A percentile compares a stretch with the other conserved stretches of the same genome.
These are phyloP conservation scores for Silurus asotus DNA, from an alignment of 2,113 vertebrate genomes.

Conservation along the genomic window DNA sequence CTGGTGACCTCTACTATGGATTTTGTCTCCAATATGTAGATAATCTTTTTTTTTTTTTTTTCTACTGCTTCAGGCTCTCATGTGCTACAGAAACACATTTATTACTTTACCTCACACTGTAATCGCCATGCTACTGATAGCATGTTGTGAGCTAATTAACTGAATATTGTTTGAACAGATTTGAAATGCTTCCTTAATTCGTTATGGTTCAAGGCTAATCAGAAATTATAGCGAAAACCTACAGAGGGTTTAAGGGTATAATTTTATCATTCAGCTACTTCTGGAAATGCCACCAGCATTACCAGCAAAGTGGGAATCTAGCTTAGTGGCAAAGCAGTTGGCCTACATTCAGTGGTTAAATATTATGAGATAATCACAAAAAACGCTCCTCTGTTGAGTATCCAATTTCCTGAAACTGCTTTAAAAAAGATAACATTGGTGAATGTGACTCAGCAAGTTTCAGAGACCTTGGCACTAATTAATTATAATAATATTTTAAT, in stretches of 20 bases:
- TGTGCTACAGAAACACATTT: constrained; percentile 6
- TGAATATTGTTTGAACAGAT: constrained; percentile 14
- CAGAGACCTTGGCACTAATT: background rate
- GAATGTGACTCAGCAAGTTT: background rate
- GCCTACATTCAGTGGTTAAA: constrained; percentile 9
- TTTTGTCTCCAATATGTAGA: background rate
- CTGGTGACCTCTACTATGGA: background rate
- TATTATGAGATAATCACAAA: background rate
- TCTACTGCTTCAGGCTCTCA: background rate
- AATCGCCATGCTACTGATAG: background rate
- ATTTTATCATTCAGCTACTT: constrained; percentile 18
- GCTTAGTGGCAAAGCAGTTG: background rate
- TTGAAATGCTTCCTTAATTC: constrained; percentile 8
- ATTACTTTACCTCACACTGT: constrained; percentile 4
- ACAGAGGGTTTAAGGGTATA: background rate
- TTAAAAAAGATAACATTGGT: background rate
- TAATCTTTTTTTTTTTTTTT: background rate
- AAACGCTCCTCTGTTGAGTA: background rate
- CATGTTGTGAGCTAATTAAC: constrained; percentile 16
- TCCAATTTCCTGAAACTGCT: background rate
- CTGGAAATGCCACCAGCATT: background rate
- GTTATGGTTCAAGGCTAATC: constrained; percentile 2
- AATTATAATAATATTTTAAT: background rate
- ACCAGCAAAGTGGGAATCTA: background rate
- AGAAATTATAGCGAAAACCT: constrained; percentile 7